A percentile compares a stretch with the other conserved stretches of the same genome.
These are phyloP conservation scores for Spongilla lacustris DNA, from an alignment of 37 sponge, comb jelly and placozoan genomes.

Conservation along the genomic window DNA sequence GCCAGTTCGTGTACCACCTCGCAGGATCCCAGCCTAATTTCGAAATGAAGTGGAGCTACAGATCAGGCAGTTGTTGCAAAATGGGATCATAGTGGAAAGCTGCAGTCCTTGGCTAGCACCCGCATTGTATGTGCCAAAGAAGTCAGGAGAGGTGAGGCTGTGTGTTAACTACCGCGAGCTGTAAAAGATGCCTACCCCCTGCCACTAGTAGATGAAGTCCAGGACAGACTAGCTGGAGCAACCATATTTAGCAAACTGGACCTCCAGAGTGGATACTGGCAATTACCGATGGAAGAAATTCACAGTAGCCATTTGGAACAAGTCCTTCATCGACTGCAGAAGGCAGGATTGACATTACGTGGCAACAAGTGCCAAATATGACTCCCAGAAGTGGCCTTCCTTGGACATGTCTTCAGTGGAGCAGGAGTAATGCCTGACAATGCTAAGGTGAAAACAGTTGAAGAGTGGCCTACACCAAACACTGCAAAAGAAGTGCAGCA, in stretches of 20 bases:
- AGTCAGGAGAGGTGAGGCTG: constrained; percentile 54
- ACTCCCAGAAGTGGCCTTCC: constrained; percentile 33
- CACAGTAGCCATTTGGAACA: constrained; percentile 49
- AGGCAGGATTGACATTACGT: constrained; percentile 59
- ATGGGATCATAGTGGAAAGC: constrained; percentile 64
- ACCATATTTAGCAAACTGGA: constrained; percentile 58
- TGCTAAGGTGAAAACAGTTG: constrained; percentile 36
- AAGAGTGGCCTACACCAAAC: constrained; percentile 44
- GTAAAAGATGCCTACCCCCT: constrained; percentile 65
- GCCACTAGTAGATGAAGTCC: constrained; percentile 43
- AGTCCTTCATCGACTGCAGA: constrained; percentile 50
- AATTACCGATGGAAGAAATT: constrained; percentile 41
- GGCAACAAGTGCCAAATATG: constrained; percentile 62
- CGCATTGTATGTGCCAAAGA: constrained; percentile 59
- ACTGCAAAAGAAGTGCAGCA: constrained; percentile 19
- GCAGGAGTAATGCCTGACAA: constrained; percentile 61
- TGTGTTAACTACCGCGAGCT: constrained; percentile 54
- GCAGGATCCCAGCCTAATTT: constrained; percentile 56
- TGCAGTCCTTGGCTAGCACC: constrained; percentile 77
- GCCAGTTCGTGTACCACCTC: constrained; percentile 18
- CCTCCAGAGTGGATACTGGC: constrained; percentile 70
- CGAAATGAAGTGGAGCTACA: constrained; percentile 55
- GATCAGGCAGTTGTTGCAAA: constrained; percentile 53
- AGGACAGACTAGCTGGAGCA: constrained; percentile 54
- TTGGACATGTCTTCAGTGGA: constrained; percentile 52